Conservation (phyloP, 2,113 vertebrate species). For the Percina caprodes region DNA sequence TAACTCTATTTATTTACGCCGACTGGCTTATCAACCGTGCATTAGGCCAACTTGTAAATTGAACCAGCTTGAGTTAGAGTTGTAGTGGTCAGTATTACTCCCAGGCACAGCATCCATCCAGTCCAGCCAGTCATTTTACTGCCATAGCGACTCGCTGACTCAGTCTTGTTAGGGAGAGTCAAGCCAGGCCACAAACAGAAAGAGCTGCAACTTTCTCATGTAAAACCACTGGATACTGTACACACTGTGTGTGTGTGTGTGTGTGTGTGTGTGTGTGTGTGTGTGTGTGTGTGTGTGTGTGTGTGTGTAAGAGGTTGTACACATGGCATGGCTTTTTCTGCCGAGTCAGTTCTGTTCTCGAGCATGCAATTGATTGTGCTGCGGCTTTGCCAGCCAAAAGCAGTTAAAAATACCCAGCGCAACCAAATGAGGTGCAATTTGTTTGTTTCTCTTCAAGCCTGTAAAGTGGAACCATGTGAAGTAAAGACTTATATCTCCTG, state of each 20-base stretch:
- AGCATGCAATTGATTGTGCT: slow-evolving; percentile 78
- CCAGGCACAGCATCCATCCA: slow-evolving; percentile 11
- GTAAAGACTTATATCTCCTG: slow-evolving; percentile 73
- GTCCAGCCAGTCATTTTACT: slow-evolving; percentile 47
- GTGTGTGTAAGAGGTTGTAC: slow-evolving; percentile 6
- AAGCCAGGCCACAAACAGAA: slow-evolving; percentile 66
- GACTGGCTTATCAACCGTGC: neutral
- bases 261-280: slow-evolving; percentile 22
- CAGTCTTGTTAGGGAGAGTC: slow-evolving; percentile 60
- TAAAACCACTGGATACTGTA: slow-evolving; percentile 69
- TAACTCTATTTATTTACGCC: neutral
- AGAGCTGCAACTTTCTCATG: slow-evolving; percentile 61
- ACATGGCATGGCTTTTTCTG: slow-evolving; percentile 64
- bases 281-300: slow-evolving; percentile 1
- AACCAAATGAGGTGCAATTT: slow-evolving; percentile 86
- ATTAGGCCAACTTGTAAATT: neutral
- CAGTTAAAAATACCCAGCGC: slow-evolving; percentile 80
- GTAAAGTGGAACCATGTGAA: slow-evolving; percentile 86
- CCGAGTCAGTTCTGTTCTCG: slow-evolving; percentile 75
- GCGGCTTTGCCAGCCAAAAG: slow-evolving; percentile 76
- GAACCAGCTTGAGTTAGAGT: neutral
- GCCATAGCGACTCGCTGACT: slow-evolving; percentile 54
- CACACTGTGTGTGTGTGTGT: slow-evolving; percentile 16
- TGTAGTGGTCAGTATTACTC: slow-evolving; percentile 27
- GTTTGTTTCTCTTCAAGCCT: slow-evolving; percentile 85